These are phyloP conservation scores for Emmelina monodactyla DNA, from an alignment of 2,888 invertebrate genomes.

Conservation along the genomic window DNA sequence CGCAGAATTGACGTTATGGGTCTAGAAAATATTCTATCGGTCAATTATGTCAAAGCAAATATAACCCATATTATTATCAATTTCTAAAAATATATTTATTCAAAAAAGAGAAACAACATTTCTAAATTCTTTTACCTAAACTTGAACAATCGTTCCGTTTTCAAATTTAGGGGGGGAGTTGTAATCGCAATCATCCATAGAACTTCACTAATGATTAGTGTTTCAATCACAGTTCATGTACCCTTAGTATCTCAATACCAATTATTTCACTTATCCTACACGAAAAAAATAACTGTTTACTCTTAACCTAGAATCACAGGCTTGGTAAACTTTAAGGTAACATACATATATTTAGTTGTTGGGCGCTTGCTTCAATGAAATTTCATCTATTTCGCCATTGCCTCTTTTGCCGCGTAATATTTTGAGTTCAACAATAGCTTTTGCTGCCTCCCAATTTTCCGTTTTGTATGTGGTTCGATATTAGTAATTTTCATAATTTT, in stretches of 20 bases:
- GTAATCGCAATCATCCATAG: not conserved
- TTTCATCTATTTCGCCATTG: not conserved
- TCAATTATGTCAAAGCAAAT: conserved; percentile 5
- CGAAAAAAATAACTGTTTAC: no score
- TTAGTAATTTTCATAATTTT: not conserved
- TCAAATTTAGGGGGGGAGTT: not conserved
- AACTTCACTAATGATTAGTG: not conserved
- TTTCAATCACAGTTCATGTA: not conserved
- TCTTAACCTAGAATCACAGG: no score
- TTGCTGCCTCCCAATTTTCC: not conserved
- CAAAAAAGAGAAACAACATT: not conserved
- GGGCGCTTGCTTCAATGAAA: not conserved
- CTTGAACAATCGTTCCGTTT: not conserved
- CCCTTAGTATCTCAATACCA: not conserved
- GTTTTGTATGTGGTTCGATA: not conserved
- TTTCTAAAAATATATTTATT: conserved; percentile 4
- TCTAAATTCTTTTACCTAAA: not conserved
- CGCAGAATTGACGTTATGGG: conserved; percentile 5
- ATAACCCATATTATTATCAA: conserved; percentile 2
- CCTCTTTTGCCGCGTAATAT: not conserved
- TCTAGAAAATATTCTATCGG: conserved; percentile 4
- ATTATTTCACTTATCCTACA: not conserved
- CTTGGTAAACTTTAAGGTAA: no score
- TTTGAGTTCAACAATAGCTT: not conserved
- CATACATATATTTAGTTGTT: no score